Evolutionary conservation across 2,113 vertebrate genomes (phyloP).

Genomic region (Salvator merianae): DNA sequence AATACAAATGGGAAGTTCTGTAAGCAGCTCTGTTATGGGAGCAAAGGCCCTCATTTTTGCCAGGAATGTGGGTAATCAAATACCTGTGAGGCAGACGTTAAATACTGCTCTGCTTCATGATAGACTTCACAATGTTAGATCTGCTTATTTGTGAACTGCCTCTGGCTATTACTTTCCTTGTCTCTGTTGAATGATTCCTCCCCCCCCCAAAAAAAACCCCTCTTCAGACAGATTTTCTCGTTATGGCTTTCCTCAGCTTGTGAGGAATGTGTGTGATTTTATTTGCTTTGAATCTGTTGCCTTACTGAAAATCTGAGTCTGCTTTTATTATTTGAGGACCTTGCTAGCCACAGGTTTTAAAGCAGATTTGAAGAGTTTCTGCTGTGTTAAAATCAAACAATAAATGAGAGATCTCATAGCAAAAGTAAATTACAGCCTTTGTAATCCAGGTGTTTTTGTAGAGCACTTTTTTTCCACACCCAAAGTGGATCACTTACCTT

Average conservation of each 20-base stretch:
- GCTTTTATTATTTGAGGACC: no score
- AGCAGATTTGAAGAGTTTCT: no score
- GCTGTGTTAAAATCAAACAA: no score
- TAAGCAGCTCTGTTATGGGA: background rate
- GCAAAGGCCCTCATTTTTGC: constrained; percentile 53
- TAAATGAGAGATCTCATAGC: no score
- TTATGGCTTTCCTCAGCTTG: constrained; percentile 10
- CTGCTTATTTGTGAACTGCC: constrained; percentile 45
- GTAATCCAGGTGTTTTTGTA: no score
- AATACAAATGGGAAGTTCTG: constrained; percentile 23
- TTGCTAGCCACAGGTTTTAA: no score
- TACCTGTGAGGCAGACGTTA: constrained; percentile 56
- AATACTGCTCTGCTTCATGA: constrained; percentile 58
- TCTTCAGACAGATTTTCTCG: constrained; percentile 34
- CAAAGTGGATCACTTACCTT: no score
- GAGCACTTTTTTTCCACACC: no score
- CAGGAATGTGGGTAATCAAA: constrained; percentile 54
- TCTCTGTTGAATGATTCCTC: constrained; percentile 53
- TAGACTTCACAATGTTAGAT: constrained; percentile 40
- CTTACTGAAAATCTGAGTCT: no score
- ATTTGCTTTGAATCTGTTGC: constrained; percentile 35
- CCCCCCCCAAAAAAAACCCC: constrained; percentile 4
- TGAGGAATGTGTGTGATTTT: constrained; percentile 27
- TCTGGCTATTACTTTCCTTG: constrained; percentile 46
- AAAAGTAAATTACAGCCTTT: no score